Evolutionary conservation across 1,140 invertebrate species (phyloP).

Genomic region (Pseudomyrmex cubaensis): DNA sequence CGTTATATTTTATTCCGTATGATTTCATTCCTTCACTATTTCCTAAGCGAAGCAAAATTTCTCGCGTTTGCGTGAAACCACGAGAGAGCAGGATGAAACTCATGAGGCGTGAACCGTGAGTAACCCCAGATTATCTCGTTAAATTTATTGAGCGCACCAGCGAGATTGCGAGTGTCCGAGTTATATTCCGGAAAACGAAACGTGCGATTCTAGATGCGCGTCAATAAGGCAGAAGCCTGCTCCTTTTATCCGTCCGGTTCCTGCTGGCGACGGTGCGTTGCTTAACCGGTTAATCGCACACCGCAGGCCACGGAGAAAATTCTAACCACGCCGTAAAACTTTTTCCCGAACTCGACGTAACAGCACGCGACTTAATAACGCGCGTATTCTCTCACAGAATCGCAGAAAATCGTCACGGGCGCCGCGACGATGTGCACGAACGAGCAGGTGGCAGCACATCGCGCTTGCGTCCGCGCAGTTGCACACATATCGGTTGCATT

Average conservation of each 20-base stretch:
- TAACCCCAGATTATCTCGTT: constrained; percentile 53
- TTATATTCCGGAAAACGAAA: constrained; percentile 33
- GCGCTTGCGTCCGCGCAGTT: neutral
- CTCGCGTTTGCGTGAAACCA: neutral
- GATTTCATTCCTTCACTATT: constrained; percentile 18
- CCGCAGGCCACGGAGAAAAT: constrained; percentile 45
- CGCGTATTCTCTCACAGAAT: neutral
- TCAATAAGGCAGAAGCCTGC: constrained; percentile 22
- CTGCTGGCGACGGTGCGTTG: constrained; percentile 17
- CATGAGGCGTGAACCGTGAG: constrained; percentile 26
- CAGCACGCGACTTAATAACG: constrained; percentile 28
- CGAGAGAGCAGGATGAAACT: constrained; percentile 2
- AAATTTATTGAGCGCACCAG: constrained; percentile 37
- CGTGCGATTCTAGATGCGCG: neutral
- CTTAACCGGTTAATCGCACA: constrained; percentile 44
- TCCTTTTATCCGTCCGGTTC: constrained; percentile 34
- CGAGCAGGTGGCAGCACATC: neutral
- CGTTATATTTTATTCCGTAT: constrained; percentile 5
- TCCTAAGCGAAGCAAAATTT: constrained; percentile 3
- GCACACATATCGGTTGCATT: neutral
- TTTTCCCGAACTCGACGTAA: constrained; percentile 45
- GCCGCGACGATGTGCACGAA: neutral
- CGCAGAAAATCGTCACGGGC: neutral
- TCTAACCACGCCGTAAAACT: constrained; percentile 48
- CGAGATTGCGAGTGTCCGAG: neutral